Conservation (phyloP, 1,140 invertebrate genomes). For the Drosophila jambulina region DNA sequence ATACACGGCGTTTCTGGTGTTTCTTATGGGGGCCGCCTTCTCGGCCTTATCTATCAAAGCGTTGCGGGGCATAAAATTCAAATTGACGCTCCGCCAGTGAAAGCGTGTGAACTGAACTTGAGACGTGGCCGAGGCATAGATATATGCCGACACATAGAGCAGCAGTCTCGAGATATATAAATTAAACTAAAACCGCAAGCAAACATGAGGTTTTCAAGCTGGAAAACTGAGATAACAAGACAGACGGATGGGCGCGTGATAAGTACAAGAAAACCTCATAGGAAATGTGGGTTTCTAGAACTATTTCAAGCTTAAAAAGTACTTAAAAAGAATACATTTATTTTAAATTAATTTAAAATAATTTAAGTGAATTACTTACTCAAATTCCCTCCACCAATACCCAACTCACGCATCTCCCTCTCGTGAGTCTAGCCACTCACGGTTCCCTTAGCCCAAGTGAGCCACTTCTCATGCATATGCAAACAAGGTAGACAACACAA, state of each 20-base stretch:
- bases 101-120: constrained; percentile 84
- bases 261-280: neutral
- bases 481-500: constrained; percentile 38
- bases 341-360: neutral
- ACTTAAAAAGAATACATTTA: no score
- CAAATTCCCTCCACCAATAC: neutral
- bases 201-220: constrained; percentile 56
- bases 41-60: constrained; percentile 61
- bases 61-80: constrained; percentile 66
- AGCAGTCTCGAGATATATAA: constrained; percentile 29
- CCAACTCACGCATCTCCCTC: neutral
- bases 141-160: constrained; percentile 28
- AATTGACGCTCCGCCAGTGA: constrained; percentile 72
- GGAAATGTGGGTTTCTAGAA: neutral
- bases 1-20: constrained; percentile 27
- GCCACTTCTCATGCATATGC: constrained; percentile 65
- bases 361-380: fast-evolving
- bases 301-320: neutral
- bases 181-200: constrained; percentile 61
- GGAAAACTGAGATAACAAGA: constrained; percentile 24
- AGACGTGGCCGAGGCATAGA: constrained; percentile 53
- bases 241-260: constrained; percentile 26
- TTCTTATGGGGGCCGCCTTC: neutral
- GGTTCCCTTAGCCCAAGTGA: neutral
- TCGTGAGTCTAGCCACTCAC: constrained; percentile 3